Conservation (phyloP, 2,888 invertebrate species). For the Heliconius hortense region DNA sequence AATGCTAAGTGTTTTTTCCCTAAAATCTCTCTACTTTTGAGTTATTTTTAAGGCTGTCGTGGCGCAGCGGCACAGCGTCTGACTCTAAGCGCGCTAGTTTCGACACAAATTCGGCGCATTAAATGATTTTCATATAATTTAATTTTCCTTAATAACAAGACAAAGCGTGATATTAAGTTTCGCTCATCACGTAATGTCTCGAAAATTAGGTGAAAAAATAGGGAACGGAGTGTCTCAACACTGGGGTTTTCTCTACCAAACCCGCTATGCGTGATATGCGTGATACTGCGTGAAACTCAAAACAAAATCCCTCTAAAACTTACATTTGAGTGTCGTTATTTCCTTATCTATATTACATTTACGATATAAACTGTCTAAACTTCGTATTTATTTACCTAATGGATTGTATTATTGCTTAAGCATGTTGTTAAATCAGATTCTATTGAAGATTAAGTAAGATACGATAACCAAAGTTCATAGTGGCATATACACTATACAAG, state of each 20-base stretch:
- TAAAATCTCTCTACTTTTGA: too few species aligned
- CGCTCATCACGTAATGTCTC: too few species aligned
- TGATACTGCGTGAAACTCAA: neutral
- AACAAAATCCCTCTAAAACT: neutral
- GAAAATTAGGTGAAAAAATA: neutral
- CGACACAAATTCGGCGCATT: too few species aligned
- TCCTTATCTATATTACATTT: neutral
- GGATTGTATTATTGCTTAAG: neutral
- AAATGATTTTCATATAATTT: too few species aligned
- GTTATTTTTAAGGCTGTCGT: too few species aligned
- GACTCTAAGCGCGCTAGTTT: too few species aligned
- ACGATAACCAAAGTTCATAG: conserved; percentile 1
- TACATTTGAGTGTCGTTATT: neutral
- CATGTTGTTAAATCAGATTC: conserved; percentile 11
- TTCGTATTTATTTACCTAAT: conserved; percentile 1
- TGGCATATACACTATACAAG: neutral
- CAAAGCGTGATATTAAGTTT: too few species aligned
- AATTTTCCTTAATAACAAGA: too few species aligned
- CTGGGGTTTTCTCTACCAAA: neutral
- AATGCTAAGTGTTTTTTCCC: too few species aligned
- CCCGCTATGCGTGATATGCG: neutral
- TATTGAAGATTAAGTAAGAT: conserved; percentile 1
- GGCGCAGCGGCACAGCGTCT: too few species aligned
- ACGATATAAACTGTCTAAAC: neutral
- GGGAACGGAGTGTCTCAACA: neutral